Evolutionary conservation across 2,113 vertebrate genomes (phyloP), one percentile per base, ranked within the genome.

Genomic region (Megaceryle maxima): DNA sequence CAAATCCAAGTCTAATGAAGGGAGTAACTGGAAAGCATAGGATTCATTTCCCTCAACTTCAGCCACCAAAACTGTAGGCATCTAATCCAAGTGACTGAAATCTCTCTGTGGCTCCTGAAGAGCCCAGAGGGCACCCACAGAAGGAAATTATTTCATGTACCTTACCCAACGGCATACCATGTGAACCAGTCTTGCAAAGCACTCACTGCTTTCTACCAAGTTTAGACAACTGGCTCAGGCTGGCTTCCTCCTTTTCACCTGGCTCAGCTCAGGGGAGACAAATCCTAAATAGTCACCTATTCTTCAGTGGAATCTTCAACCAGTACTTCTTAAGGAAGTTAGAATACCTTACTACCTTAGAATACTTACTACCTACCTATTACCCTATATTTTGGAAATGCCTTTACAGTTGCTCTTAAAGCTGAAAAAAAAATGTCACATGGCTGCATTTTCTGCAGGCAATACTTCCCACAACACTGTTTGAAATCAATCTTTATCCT

Each of bases 401-500:
- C 8, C 24, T 75, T 66, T 66, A 79, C 4, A 83, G 48, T 31
- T 35, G 10, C 7, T 63, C 29, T 69, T 69, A 83, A n/a, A 73
- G 18, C 26, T 2, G n/a, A 87, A 79, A 85, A 69, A 66, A 73
- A 39, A 0, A 46, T 2, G 7, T 31, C 55, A 59, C 0, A 0
- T n/a, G 26, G 50, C 31, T 69, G 70, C 16, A 59, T 53, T 44
- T 87, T 66, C 64, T 69, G 41, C 31, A 83, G 24, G 35, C 5
- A 69, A 2, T 14, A 60, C 37, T 57, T 88, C 29, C 69, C 48
- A 67, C 44, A 83, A 87, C 20, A 62, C 17, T 7, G 10, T 13
- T n/a, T 66, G 50, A 90, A 86, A 73, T 66, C 59, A 69, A 41
- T 48, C 25, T 56, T 66, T 33, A 16, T 29, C 14, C 55, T 35